Evolutionary conservation across 37 sponge, comb jelly and placozoan species (phyloP).

Genomic region (Haliclona indistincta): DNA sequence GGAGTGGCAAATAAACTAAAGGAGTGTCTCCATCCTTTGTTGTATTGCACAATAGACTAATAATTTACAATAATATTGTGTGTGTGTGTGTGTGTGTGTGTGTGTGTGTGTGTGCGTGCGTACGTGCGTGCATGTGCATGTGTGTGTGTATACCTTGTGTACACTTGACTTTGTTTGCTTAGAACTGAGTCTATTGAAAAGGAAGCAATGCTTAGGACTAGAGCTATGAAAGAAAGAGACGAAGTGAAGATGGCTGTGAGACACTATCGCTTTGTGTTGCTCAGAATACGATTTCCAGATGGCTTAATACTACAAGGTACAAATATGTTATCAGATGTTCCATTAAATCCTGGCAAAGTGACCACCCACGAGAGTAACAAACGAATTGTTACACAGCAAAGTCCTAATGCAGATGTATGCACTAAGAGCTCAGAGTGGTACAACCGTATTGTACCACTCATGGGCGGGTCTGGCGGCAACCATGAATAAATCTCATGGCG

Average conservation of each 20-base stretch:
- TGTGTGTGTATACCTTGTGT: constrained; percentile 27
- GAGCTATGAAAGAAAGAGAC: constrained; percentile 80
- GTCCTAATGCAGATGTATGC: too few relatives aligned
- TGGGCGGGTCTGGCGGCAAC: too few relatives aligned
- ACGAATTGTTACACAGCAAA: too few relatives aligned
- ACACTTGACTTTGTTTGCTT: constrained; percentile 3
- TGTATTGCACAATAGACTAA: background rate
- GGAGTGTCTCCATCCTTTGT: too few relatives aligned
- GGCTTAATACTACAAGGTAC: constrained; percentile 74
- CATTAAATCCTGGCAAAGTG: background rate
- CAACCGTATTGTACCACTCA: too few relatives aligned
- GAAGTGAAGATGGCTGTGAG: constrained; percentile 44
- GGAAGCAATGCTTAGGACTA: constrained; percentile 54
- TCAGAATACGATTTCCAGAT: constrained; percentile 72
- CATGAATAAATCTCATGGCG: too few relatives aligned
- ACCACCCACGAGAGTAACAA: too few relatives aligned
- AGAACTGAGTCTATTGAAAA: constrained; percentile 58
- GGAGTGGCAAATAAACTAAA: background rate
- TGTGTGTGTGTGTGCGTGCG: constrained; percentile 3
- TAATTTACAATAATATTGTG: background rate
- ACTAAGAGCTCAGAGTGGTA: too few relatives aligned
- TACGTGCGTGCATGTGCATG: constrained; percentile 10
- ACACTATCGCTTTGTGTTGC: constrained; percentile 61
- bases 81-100: constrained; percentile 1
- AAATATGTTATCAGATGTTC: background rate